A percentile compares a stretch with the other conserved stretches of the same genome.
phyloP scores from a whole-genome alignment of 2,113 vertebrate species.

The Cyphomyrus plagiostoma region DNA sequence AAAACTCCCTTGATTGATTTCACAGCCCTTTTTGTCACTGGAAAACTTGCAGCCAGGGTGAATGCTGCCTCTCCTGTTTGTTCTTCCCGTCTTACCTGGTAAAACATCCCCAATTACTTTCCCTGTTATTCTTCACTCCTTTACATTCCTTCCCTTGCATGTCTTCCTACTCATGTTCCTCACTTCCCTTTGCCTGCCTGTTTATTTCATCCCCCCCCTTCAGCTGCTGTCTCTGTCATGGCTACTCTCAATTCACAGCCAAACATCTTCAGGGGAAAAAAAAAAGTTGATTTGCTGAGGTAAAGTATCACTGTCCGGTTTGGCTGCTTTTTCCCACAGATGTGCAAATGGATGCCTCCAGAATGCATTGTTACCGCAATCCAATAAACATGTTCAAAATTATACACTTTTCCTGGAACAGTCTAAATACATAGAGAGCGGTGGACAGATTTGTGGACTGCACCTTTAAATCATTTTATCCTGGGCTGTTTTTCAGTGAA shows the following conservation, averaged over 20 bases:
- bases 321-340: background rate
- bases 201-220: background rate
- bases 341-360: background rate
- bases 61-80: background rate
- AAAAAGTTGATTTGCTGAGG: conserved; percentile 5
- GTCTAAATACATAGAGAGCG: background rate
- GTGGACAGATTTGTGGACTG: background rate
- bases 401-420: background rate
- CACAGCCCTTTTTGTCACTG: conserved; percentile 37
- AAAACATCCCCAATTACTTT: background rate
- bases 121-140: background rate
- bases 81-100: background rate
- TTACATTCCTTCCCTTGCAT: background rate
- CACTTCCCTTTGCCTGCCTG: background rate
- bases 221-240: conserved; percentile 4
- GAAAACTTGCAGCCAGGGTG: conserved; percentile 28
- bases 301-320: background rate
- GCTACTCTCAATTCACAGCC: background rate
- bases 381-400: background rate
- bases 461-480: background rate
- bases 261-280: background rate
- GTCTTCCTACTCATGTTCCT: background rate
- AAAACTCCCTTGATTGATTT: conserved; percentile 3
- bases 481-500: background rate
- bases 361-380: background rate